These are phyloP conservation scores for Premnoplex brunnescens DNA, from an alignment of 2,797 vertebrate species.

Conservation along the genomic window DNA sequence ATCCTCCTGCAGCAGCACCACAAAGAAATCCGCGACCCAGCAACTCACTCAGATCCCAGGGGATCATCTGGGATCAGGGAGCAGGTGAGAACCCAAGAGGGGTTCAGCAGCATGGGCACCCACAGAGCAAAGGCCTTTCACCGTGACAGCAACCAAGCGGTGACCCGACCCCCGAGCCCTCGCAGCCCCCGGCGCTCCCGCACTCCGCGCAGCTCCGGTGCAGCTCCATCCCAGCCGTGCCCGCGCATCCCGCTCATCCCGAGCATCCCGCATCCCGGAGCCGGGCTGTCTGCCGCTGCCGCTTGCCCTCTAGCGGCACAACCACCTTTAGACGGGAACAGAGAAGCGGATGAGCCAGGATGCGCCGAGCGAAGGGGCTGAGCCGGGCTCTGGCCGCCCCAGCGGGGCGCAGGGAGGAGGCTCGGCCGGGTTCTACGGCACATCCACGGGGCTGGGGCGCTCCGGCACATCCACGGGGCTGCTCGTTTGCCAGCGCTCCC, in stretches of 20 bases:
- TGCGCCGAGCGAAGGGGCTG: background rate
- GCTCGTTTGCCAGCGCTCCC: background rate
- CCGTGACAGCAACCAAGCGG: rapidly evolving
- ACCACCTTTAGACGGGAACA: background rate
- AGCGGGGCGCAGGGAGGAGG: rapidly evolving
- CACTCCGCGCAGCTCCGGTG: background rate
- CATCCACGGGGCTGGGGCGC: background rate
- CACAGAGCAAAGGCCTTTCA: background rate
- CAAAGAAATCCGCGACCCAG: background rate
- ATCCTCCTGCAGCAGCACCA: rapidly evolving
- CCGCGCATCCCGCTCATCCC: background rate
- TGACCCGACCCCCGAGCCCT: background rate
- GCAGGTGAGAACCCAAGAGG: background rate
- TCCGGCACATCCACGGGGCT: too few relatives aligned
- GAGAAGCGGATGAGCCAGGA: background rate
- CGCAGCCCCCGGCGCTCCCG: background rate
- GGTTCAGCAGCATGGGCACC: background rate
- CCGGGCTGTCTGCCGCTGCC: slow-evolving; percentile 32
- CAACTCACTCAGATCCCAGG: background rate
- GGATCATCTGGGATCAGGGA: rapidly evolving
- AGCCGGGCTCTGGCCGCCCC: background rate
- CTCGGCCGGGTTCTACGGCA: rapidly evolving
- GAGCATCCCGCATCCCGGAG: background rate
- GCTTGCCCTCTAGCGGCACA: slow-evolving; percentile 79
- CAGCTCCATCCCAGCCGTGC: background rate